These are phyloP conservation scores for Xenopus tropicalis DNA, from an alignment of 2,113 vertebrate genomes.

Conservation along the genomic window UCB_Xtro_10.0 CM004444.2:35778001-35778500, in stretches of 20 bases:
- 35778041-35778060: no score
- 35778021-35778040: no score
- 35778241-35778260: background rate
- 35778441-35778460: conserved; percentile 34
- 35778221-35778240: background rate
- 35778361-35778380: conserved; percentile 27
- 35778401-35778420: conserved; percentile 39
- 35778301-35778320: conserved; percentile 27
- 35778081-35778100: no score
- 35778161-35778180: background rate
- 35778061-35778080: no score
- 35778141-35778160: no score
- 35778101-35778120: no score
- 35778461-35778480: conserved; percentile 36
- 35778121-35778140: no score
- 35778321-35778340: conserved; percentile 25
- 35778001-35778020: no score
- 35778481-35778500: conserved; percentile 36
- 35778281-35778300: conserved; percentile 1
- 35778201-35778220: background rate
- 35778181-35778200: background rate
- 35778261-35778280: background rate
- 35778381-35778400: conserved; percentile 36
- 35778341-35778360: conserved; percentile 26
- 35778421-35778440: conserved; percentile 40